Conservation (phyloP, 1,140 invertebrate species). For the Ptiloglossa arizonensis region DNA sequence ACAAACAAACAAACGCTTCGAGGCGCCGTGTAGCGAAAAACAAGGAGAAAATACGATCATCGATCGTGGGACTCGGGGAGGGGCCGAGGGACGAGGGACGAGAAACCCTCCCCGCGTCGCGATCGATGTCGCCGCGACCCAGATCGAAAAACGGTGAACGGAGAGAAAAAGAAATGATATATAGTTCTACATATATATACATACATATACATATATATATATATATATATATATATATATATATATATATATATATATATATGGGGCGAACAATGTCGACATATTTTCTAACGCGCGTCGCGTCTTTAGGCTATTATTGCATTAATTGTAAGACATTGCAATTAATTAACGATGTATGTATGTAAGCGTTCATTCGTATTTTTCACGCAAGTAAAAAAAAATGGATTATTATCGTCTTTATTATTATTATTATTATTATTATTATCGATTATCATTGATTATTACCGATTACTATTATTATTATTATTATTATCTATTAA, state of each 20-base stretch:
- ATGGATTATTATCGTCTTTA: constrained; percentile 74
- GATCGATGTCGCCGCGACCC: constrained; percentile 35
- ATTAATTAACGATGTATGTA: constrained; percentile 77
- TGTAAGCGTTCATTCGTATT: constrained; percentile 81
- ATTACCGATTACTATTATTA: constrained; percentile 72
- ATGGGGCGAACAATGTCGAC: constrained; percentile 54
- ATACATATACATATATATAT: constrained; percentile 20
- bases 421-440: constrained; percentile 55
- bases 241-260: constrained; percentile 38
- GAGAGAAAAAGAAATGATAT: constrained; percentile 43
- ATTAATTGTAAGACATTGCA: constrained; percentile 73
- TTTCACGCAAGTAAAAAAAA: constrained; percentile 78
- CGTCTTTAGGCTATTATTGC: constrained; percentile 75
- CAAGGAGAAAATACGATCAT: constrained; percentile 18
- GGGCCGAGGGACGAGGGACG: too few species aligned
- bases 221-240: constrained; percentile 37
- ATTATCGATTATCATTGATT: constrained; percentile 60
- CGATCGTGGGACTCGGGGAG: neutral
- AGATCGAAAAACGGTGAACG: constrained; percentile 20
- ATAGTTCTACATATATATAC: constrained; percentile 51
- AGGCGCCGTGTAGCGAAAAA: neutral
- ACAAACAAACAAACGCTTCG: neutral
- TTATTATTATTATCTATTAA: constrained; percentile 78
- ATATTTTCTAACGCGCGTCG: constrained; percentile 69
- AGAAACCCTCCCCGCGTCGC: constrained; percentile 8